Evolutionary conservation across 1,140 invertebrate genomes (phyloP), one percentile per base, ranked within the genome.

Genomic region (Drosophila subobscura): DNA sequence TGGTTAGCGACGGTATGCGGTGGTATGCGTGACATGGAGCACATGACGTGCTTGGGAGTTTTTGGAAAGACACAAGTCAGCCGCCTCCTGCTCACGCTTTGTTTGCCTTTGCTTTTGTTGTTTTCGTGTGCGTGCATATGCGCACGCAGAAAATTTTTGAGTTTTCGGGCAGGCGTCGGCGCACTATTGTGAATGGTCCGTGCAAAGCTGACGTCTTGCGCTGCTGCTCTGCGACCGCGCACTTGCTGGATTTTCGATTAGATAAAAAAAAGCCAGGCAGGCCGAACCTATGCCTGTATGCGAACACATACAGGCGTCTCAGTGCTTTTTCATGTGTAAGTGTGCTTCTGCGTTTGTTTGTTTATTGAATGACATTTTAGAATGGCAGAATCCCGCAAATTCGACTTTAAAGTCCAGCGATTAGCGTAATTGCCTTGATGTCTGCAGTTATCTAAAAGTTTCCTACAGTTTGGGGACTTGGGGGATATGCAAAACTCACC

Each of bases 401-500:
- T 53, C 27, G 25, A 49, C 51, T 33, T 33, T 46, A 45, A 75
- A 78, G 42, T 58, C 57, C 47, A 44, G 57, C 79, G 83, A 85
- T 88, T 89, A 89, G 72, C 47, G 65, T 73, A 73, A 77, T 68
- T 85, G 45, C 64, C 72, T 64, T 89, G 78, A 78, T 74, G 79
- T 88, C 64, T 56, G 53, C 53, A 55, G 33, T 53, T 54, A 83
- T 70, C 64, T 45, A 50, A 14, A 53, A 52, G n/a, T 51, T 42
- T 14, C 14, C 25, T n/a, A 49, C 33, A 4, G 33, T 1, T 37
- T 37, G 8, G 14, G 29, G 50, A 10, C 0, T 44, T 22, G 14
- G 14, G n/a, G 27, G 10, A 4, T 20, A 23, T 22, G 33, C 27
- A 12, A 10, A 16, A 93, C 93, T 84, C 90, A 94, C 94, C 94